Evolutionary conservation across 30 jellyfish, hydroid and myxozoan species (phyloP).

Genomic region (Pseudorhiza aurosa): DNA sequence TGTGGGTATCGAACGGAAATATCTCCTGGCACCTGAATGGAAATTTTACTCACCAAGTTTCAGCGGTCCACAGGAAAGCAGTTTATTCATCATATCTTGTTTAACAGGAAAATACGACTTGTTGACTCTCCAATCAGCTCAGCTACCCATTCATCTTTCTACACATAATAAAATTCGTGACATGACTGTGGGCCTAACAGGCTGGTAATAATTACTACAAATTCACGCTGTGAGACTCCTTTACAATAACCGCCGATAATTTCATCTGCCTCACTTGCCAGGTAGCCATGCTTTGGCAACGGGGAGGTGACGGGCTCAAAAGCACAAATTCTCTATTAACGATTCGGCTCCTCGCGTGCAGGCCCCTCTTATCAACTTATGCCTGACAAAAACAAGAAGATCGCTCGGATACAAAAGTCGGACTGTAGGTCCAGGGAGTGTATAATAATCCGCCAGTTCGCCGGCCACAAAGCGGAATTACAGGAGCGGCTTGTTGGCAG

Average conservation of each 20-base stretch:
- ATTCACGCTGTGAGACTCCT: constrained; percentile 37
- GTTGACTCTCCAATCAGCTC: no score
- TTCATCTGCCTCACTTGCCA: background rate
- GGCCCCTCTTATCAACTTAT: constrained; percentile 40
- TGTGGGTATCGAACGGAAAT: no score
- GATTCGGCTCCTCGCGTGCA: constrained; percentile 28
- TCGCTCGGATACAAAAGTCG: constrained; percentile 2
- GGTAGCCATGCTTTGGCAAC: background rate
- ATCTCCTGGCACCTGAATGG: no score
- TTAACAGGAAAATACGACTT: no score
- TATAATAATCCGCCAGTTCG: no score
- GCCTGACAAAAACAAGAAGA: constrained; percentile 26
- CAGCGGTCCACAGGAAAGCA: constrained; percentile 39
- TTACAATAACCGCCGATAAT: constrained; percentile 5
- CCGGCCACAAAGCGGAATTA: no score
- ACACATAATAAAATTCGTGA: constrained; percentile 9
- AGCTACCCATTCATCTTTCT: background rate
- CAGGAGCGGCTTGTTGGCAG: no score
- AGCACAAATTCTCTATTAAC: background rate
- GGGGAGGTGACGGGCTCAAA: background rate
- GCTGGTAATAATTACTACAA: background rate
- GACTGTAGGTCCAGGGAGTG: background rate
- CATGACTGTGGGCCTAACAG: constrained; percentile 28
- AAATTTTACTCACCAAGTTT: constrained; percentile 59
- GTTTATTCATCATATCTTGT: constrained; percentile 25